A percentile compares a stretch with the other conserved stretches of the same genome.
These are phyloP conservation scores for Neocloeon triangulifer DNA, from an alignment of 1,140 invertebrate species.

Conservation along the genomic window DNA sequence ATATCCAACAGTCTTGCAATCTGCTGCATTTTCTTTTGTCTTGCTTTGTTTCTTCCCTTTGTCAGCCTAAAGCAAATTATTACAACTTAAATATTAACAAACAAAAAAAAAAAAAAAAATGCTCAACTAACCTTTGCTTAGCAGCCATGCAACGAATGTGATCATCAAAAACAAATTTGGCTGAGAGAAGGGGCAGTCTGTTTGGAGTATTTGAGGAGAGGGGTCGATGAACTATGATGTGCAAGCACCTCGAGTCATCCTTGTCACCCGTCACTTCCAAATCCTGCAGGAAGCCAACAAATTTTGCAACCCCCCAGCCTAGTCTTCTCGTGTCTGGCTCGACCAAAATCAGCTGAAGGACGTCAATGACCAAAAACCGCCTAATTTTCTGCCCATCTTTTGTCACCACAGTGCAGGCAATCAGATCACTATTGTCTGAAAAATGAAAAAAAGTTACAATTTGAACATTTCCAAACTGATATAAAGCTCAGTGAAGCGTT, in stretches of 20 bases:
- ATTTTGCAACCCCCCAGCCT: constrained; percentile 92
- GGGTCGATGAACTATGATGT: constrained; percentile 81
- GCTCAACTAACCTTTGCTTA: constrained; percentile 45
- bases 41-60: constrained; percentile 79
- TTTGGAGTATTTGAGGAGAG: constrained; percentile 34
- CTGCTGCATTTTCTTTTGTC: constrained; percentile 86
- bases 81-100: too few species aligned
- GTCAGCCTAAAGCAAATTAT: constrained; percentile 30
- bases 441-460: too few species aligned
- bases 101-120: constrained; percentile 5
- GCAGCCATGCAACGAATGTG: constrained; percentile 95
- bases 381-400: constrained; percentile 76
- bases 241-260: constrained; percentile 86
- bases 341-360: constrained; percentile 83
- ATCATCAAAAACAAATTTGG: constrained; percentile 95
- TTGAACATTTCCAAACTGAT: too few species aligned
- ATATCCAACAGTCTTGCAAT: constrained; percentile 82
- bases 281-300: constrained; percentile 62
- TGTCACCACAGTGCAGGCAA: constrained; percentile 79
- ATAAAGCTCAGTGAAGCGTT: too few species aligned
- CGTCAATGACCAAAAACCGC: constrained; percentile 86
- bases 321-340: constrained; percentile 81
- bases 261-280: constrained; percentile 67
- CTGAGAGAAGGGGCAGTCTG: constrained; percentile 54
- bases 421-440: constrained; percentile 81